Evolutionary conservation across 2,888 invertebrate species (phyloP).

Genomic region (Drosophila ezoana): DNA sequence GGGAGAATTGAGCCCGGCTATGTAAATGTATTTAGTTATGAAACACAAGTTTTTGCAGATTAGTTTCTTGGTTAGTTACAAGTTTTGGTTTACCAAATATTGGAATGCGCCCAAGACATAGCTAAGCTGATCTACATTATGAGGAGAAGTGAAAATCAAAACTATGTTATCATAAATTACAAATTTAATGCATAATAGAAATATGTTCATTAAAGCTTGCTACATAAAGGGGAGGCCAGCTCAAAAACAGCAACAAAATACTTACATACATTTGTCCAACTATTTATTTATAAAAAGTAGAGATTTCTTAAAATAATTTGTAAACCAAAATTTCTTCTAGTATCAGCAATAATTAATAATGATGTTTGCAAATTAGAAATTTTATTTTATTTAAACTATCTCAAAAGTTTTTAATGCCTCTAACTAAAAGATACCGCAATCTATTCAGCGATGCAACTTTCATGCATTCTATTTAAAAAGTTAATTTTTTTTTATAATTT

Average conservation of each 20-base stretch:
- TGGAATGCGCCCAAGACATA: not conserved
- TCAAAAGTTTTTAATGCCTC: too few relatives aligned
- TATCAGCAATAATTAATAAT: too few relatives aligned
- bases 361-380: too few relatives aligned
- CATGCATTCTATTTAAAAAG: too few relatives aligned
- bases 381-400: too few relatives aligned
- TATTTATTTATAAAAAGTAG: not conserved
- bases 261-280: not conserved
- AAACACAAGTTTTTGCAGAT: conserved; percentile 28
- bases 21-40: conserved; percentile 30
- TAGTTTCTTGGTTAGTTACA: conserved; percentile 6
- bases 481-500: too few relatives aligned
- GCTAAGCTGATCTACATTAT: conserved; percentile 25
- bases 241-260: not conserved
- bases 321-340: too few relatives aligned
- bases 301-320: too few relatives aligned
- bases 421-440: too few relatives aligned
- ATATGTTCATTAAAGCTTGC: conserved; percentile 3
- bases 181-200: conserved; percentile 5
- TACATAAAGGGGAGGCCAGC: conserved; percentile 1
- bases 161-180: conserved; percentile 31
- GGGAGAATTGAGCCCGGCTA: not conserved
- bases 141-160: conserved; percentile 31
- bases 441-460: too few relatives aligned
- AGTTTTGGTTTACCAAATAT: conserved; percentile 14